Base-by-base conservation (phyloP, 2,888 invertebrate genomes). In the Tetragonisca angustula region DNA sequence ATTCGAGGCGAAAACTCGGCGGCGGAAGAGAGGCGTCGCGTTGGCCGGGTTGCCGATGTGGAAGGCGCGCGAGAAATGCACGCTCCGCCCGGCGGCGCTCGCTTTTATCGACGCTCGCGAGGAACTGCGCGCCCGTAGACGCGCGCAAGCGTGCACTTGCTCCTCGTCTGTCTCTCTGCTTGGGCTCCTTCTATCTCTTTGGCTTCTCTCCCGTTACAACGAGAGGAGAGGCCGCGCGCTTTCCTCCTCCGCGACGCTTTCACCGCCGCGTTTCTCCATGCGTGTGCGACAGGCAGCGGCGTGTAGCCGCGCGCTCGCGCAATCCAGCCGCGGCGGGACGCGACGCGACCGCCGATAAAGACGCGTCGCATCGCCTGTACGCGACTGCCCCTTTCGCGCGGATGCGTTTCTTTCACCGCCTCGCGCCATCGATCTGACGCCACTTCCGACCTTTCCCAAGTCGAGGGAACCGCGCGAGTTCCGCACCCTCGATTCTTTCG, bases 51-150 rank as follows among this genome's bases (percentile, higher is more conserved):
- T 91, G 92, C 91, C 91, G 76, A 89, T 82, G 67, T 88, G 87
- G 83, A 86, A 91, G 93, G 91, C 92, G 92, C 93, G 92, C 91
- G 91, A 91, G 92, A 88, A 94, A 92, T 94, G 94, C 90, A 92
- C 90, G 90, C 88, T 90, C 87, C 84, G 86, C 86, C 75, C 86
- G 89, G 87, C 85, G 87, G 88, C 90, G 90, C 89, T 89, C 90
- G 93, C 92, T 94, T 94, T 94, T 94, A 94, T 94, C 92, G 91
- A 89, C 88, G 84, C 86, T 82, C 83, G 87, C 81, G 80, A 81
- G 85, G 43, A 32, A 78, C 78, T 64, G 78, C 76, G 84, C 81
- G 81, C 78, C 74, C 21, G 65, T n/a, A n/a, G 75, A 81, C 83
- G 79, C 81, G 87, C 90, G 90, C 90, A 85, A 87, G 86, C 88